phyloP scores from a whole-genome alignment of 2,113 vertebrate species.

The Heloderma charlesbogerti region DNA sequence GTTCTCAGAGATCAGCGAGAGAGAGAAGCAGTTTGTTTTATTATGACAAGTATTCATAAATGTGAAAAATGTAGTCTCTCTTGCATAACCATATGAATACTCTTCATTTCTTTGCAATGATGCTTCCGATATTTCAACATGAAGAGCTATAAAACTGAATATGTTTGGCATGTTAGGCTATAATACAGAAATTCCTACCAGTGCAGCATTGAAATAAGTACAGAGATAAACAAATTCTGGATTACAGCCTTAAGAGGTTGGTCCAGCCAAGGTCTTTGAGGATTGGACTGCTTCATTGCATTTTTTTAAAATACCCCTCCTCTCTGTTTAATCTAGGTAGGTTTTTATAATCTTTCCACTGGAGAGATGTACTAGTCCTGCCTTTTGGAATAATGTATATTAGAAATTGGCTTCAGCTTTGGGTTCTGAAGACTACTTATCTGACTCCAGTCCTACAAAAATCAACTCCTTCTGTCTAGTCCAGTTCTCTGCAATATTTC shows the following conservation, averaged over 20 bases:
- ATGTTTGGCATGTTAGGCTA: neutral
- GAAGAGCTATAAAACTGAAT: neutral
- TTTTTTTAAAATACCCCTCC: neutral
- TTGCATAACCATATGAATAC: neutral
- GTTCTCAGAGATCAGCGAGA: neutral
- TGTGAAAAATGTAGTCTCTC: slow-evolving; percentile 30
- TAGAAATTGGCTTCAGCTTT: neutral
- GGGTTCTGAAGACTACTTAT: neutral
- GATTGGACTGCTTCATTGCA: neutral
- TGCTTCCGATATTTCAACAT: slow-evolving; percentile 9
- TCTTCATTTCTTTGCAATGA: slow-evolving; percentile 9
- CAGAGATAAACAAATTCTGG: neutral
- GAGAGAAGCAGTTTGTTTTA: neutral
- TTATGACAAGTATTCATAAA: neutral
- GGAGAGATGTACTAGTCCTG: neutral
- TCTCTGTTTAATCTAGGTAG: neutral
- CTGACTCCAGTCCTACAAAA: neutral
- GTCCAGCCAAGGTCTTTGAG: neutral
- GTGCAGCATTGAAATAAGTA: neutral
- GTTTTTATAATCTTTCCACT: neutral
- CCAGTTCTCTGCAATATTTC: neutral
- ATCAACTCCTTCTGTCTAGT: neutral
- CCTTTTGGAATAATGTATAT: neutral
- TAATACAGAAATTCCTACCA: neutral
- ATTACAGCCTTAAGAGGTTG: neutral